Base-by-base conservation (phyloP, 2,113 vertebrate genomes). In the Morone saxatilis region DNA sequence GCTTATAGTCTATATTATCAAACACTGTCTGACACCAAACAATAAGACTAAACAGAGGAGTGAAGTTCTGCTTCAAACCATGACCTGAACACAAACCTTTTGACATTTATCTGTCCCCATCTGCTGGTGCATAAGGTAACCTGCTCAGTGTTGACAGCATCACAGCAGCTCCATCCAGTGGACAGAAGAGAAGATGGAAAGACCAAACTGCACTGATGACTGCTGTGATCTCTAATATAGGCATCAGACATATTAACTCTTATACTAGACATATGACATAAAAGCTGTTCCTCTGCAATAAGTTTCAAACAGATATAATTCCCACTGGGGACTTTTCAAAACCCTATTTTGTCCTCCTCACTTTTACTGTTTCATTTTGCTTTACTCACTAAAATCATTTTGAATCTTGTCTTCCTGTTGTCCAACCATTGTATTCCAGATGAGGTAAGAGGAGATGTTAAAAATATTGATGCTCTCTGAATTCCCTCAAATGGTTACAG, bases 121-220 rank as follows among this genome's bases (percentile, higher is more conserved):
- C 93, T 94, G 87, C 90, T 93, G 93, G 93, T 65, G 6, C 53
- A 2, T 16, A 41, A 17, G 50, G 36, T 80, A 38, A 78, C 69
- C 56, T 67, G 60, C 68, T 69, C 20, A 5, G 19, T 7, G 36
- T 51, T 70, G 19, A 41, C 38, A 6, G 61, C 82, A n/a, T 79
- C 80, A 56, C 76, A 83, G 60, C 76, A 86, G 78, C 76, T 25
- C 77, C 78, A 56, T 65, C 75, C 76, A 71, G 84, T 76, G 78
- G 79, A 77, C 20, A 57, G 40, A 59, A 38, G 25, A 1, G 47
- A 70, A 6, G 25, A 20, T 0, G 10, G 31, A 20, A 4, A 12
- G 13, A n/a, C 17, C 12, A 41, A 7, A 20, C 7, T 36, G 36
- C 69, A n/a, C 2, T 7, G 19, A 6, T 25, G 50, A 1, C 50